These are phyloP conservation scores for Phyllostomus discolor DNA, from an alignment of 2,113 vertebrate species.

Conservation along the genomic window DNA sequence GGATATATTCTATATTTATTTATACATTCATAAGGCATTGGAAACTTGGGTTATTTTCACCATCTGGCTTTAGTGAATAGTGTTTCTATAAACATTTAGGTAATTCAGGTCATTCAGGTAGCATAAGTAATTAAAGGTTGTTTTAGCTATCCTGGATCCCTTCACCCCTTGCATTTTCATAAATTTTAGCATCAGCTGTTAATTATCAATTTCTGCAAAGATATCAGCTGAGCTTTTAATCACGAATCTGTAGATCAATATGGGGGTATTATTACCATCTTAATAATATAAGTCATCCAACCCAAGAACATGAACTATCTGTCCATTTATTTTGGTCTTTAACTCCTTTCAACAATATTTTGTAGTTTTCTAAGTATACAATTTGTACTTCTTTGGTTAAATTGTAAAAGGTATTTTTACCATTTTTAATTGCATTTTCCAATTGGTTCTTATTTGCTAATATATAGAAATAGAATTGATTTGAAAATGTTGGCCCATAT, in stretches of 20 bases:
- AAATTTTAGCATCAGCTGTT: neutral
- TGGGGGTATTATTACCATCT: neutral
- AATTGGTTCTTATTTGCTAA: neutral
- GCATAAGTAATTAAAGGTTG: neutral
- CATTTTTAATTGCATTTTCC: conserved; percentile 27
- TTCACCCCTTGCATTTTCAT: neutral
- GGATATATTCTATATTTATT: neutral
- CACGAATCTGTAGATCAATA: neutral
- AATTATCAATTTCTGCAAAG: neutral
- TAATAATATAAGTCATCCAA: neutral
- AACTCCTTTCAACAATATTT: neutral
- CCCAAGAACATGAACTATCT: neutral
- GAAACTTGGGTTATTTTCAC: neutral
- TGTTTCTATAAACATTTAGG: neutral
- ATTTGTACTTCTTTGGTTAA: neutral
- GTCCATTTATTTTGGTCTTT: neutral
- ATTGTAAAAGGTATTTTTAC: neutral
- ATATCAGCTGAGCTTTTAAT: neutral
- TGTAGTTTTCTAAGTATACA: neutral
- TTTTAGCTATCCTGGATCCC: neutral
- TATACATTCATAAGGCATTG: neutral
- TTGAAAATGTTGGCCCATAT: neutral
- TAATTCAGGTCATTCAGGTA: too few relatives aligned
- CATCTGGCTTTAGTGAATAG: neutral
- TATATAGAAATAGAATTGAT: neutral